Conservation (phyloP, 2,113 vertebrate species). For the Pavo muticus region DNA sequence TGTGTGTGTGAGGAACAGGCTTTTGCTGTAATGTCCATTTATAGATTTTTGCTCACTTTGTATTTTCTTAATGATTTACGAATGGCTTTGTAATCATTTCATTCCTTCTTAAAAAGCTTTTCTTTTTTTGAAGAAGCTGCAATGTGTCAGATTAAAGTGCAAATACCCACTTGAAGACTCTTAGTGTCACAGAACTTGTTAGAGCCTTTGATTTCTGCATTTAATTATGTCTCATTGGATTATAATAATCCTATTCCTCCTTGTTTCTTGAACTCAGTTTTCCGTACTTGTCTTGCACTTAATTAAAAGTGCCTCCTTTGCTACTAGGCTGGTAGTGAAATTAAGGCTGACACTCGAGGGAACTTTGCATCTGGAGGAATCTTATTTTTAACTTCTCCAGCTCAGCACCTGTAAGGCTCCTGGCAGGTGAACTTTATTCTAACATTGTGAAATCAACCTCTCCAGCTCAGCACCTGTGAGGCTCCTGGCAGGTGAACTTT, state of each 20-base stretch:
- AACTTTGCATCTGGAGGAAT: neutral
- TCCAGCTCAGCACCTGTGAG: neutral
- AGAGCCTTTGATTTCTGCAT: conserved; percentile 63
- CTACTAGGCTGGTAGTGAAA: conserved; percentile 1
- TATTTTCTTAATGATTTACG: neutral
- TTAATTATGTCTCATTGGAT: conserved; percentile 61
- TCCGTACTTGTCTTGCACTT: conserved; percentile 1
- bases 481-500: neutral
- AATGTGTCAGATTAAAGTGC: neutral
- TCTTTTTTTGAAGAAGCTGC: neutral
- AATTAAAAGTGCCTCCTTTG: conserved; percentile 47
- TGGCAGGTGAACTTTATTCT: neutral
- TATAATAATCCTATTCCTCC: conserved; percentile 57
- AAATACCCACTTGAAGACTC: conserved; percentile 28
- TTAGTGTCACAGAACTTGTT: neutral
- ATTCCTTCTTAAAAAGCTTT: neutral
- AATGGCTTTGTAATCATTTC: neutral
- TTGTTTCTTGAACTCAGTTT: conserved; percentile 23
- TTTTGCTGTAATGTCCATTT: neutral
- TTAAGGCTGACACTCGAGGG: neutral
- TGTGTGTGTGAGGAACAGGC: neutral
- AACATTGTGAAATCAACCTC: conserved; percentile 27
- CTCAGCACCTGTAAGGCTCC: neutral
- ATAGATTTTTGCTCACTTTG: neutral
- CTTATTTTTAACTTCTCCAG: conserved; percentile 32